These are phyloP conservation scores for Atractosteus spatula DNA, from an alignment of 2,113 vertebrate genomes.

Conservation along the genomic window DNA sequence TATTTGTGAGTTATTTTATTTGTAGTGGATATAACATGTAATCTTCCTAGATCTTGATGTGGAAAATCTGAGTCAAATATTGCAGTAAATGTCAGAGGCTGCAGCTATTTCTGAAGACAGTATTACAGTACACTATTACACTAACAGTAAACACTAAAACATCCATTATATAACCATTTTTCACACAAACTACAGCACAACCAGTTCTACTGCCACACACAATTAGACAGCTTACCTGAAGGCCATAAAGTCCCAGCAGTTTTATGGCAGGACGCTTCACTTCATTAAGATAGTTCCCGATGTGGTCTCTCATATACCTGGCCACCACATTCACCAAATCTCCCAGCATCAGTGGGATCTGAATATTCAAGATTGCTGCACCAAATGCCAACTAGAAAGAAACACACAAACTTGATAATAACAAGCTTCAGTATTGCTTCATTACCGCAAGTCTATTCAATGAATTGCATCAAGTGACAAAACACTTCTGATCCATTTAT, in stretches of 20 bases:
- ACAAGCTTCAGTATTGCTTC: neutral
- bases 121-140: too few relatives aligned
- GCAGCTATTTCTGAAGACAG: too few relatives aligned
- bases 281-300: constrained; percentile 66
- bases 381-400: constrained; percentile 77
- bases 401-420: neutral
- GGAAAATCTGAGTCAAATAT: too few relatives aligned
- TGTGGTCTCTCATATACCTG: constrained; percentile 61
- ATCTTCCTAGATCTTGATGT: too few relatives aligned
- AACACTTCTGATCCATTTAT: too few relatives aligned
- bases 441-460: neutral
- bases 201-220: neutral
- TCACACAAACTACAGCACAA: too few relatives aligned
- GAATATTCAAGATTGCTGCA: constrained; percentile 81
- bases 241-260: constrained; percentile 74
- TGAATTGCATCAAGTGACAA: too few relatives aligned
- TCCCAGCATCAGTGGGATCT: constrained; percentile 84
- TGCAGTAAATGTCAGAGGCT: too few relatives aligned
- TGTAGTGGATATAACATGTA: too few relatives aligned
- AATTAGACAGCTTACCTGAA: constrained; percentile 69
- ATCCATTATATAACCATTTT: too few relatives aligned
- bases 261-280: constrained; percentile 70
- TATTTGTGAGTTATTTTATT: too few relatives aligned
- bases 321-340: constrained; percentile 87
- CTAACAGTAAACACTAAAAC: too few relatives aligned